Percentiles rank a stretch among this genome's conserved stretches.
These are phyloP conservation scores for Formicarius rufipectus DNA, from an alignment of 2,113 vertebrate species.

Conservation along the genomic window DNA sequence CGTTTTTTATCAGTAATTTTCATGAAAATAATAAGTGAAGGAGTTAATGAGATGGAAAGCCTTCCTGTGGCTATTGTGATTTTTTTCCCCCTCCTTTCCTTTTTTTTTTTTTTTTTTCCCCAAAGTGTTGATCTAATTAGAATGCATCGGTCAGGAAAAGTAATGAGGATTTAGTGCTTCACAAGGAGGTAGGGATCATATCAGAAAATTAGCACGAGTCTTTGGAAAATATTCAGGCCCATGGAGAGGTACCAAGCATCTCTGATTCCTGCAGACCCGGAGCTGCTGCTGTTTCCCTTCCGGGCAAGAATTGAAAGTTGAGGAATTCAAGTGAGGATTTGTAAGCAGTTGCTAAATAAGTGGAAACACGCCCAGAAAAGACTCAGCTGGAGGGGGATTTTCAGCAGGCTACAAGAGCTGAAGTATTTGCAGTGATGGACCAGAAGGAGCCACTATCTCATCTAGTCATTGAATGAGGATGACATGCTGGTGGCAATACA, in stretches of 20 bases:
- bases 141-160: constrained; percentile 84
- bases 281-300: neutral
- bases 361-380: neutral
- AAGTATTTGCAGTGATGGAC: rapidly evolving
- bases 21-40: constrained; percentile 87
- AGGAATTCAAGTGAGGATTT: neutral
- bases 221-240: constrained; percentile 78
- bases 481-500: rapidly evolving
- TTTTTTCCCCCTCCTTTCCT: neutral
- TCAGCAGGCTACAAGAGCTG: neutral
- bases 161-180: constrained; percentile 83
- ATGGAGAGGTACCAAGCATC: constrained; percentile 51
- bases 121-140: constrained; percentile 84
- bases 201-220: constrained; percentile 82
- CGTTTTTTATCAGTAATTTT: constrained; percentile 89
- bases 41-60: constrained; percentile 90
- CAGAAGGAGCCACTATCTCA: neutral
- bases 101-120: neutral
- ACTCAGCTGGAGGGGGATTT: neutral
- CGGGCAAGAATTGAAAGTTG: neutral
- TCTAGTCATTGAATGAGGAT: neutral
- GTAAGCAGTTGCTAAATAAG: neutral
- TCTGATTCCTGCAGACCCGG: constrained; percentile 5
- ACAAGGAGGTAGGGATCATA: constrained; percentile 81
- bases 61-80: constrained; percentile 83